These are phyloP conservation scores for Atractosteus spatula DNA, from an alignment of 2,113 vertebrate genomes.

Conservation along the genomic window DNA sequence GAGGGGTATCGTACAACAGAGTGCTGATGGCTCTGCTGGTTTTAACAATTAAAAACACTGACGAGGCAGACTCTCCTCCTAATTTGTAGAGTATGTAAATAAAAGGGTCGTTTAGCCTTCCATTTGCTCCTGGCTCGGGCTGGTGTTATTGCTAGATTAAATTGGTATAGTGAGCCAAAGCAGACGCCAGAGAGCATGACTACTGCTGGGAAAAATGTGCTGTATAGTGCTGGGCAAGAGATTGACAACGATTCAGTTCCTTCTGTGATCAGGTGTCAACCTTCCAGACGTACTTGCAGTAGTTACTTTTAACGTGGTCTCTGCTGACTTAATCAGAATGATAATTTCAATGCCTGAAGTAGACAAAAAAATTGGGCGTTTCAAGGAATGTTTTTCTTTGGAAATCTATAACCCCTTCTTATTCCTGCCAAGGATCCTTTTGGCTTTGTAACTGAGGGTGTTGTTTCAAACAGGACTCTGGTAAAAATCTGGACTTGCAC, in stretches of 20 bases:
- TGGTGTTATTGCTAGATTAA: neutral
- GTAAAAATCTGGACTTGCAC: slow-evolving; percentile 1
- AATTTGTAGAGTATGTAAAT: neutral
- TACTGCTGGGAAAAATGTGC: neutral
- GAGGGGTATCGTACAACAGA: too few species aligned
- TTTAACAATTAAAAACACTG: neutral
- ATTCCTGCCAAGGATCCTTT: too few species aligned
- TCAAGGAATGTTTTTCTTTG: too few species aligned
- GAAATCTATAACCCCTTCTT: too few species aligned
- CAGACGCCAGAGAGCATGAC: neutral
- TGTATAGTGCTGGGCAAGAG: neutral
- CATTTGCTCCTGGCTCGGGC: neutral
- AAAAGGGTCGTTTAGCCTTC: neutral
- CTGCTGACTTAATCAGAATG: too few species aligned
- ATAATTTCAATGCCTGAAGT: too few species aligned
- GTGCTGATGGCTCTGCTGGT: neutral
- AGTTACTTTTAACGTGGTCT: neutral
- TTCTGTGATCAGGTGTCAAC: slow-evolving; percentile 31
- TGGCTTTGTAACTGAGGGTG: too few species aligned
- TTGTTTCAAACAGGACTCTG: slow-evolving; percentile 12
- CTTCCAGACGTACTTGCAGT: slow-evolving; percentile 28
- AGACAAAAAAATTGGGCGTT: too few species aligned
- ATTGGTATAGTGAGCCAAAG: neutral
- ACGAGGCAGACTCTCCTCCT: neutral
- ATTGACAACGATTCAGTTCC: slow-evolving; percentile 40